These are phyloP conservation scores for Excalfactoria chinensis DNA, from an alignment of 2,113 vertebrate genomes.

Conservation along the genomic window DNA sequence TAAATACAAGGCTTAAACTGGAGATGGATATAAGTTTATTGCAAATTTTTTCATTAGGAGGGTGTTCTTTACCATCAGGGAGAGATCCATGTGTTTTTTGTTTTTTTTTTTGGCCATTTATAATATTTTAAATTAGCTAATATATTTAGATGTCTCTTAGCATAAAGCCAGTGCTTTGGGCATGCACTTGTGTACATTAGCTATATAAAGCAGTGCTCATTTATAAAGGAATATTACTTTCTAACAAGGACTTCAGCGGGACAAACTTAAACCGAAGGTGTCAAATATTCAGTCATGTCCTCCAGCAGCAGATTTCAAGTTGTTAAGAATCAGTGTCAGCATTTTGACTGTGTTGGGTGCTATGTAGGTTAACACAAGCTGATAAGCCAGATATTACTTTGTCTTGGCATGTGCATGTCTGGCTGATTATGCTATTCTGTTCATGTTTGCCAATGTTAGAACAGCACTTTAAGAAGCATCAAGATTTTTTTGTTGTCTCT, in stretches of 20 bases:
- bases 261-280: background rate
- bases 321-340: background rate
- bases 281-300: background rate
- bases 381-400: background rate
- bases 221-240: background rate
- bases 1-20: slow-evolving; percentile 45
- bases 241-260: background rate
- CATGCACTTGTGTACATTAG: background rate
- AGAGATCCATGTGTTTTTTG: background rate
- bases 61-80: slow-evolving; percentile 44
- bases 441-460: background rate
- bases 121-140: slow-evolving; percentile 14
- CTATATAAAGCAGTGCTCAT: background rate
- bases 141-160: slow-evolving; percentile 10
- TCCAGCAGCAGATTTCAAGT: background rate
- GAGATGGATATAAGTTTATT: slow-evolving; percentile 55
- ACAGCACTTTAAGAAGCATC: background rate
- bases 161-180: background rate
- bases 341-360: background rate
- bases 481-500: background rate
- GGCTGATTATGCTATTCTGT: background rate
- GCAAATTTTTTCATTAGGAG: slow-evolving; percentile 48
- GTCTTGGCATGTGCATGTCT: background rate
- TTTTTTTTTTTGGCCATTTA: background rate
- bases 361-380: background rate